Conservation (phyloP, 1,140 invertebrate genomes). For the Araneus ventricosus region DNA sequence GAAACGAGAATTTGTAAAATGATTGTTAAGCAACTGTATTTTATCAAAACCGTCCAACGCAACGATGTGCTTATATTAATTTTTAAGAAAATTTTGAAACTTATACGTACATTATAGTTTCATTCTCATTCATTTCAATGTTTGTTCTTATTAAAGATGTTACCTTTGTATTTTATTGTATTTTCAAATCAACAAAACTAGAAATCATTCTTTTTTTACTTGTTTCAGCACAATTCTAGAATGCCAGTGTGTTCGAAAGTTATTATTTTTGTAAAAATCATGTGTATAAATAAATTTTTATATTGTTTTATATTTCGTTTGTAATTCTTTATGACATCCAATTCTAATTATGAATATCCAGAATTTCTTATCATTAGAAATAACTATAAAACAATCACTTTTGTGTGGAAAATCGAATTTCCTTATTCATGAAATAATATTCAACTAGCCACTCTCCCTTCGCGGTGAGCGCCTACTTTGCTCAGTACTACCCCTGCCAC, state of each 20-base stretch:
- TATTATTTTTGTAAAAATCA: slow-evolving; percentile 53
- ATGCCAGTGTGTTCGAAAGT: slow-evolving; percentile 43
- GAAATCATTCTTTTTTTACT: background rate
- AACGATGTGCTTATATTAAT: background rate
- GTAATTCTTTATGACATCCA: too few species aligned
- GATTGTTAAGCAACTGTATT: background rate
- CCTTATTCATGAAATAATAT: too few species aligned
- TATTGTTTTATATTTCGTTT: slow-evolving; percentile 23
- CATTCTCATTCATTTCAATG: background rate
- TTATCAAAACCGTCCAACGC: background rate
- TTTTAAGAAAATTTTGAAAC: background rate
- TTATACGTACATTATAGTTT: background rate
- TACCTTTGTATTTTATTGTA: background rate
- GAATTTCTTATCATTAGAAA: too few species aligned
- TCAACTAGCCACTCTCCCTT: too few species aligned
- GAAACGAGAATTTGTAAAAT: background rate
- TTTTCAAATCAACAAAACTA: background rate
- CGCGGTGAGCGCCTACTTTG: too few species aligned
- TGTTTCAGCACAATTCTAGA: background rate
- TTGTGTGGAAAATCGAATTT: too few species aligned
- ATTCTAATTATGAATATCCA: too few species aligned
- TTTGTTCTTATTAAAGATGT: background rate
- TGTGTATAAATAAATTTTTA: slow-evolving; percentile 55
- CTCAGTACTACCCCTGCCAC: too few species aligned
- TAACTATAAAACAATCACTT: too few species aligned